Base-by-base conservation (phyloP, 2,888 invertebrate genomes). In the Meteorus cinctellus region DNA sequence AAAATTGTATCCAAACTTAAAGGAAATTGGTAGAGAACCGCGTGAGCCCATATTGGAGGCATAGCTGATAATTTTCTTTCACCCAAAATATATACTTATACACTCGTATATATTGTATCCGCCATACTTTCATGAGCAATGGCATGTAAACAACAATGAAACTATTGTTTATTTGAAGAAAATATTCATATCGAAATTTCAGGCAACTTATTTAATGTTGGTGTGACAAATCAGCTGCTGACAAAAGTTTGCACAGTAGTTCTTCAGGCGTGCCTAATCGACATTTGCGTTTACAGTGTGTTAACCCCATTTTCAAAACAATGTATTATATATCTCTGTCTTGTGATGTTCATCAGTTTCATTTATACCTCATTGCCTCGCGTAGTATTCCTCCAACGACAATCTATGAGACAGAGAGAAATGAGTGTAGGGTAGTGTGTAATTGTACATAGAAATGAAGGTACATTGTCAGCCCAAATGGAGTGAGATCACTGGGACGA, bases 1-100 rank as follows among this genome's bases (percentile, higher is more conserved):
- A 0, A 94, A 94, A 78, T 88, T 97, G 2, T 97, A 97, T 90
- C 92, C 94, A 0, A 95, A 96, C 82, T 89, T 96, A 62, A 92
- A 92, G 80, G 88, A 89, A 72, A 90, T 90, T 12, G 90, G 90
- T n/a, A 82, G 91, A 51, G 90, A 89, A 68, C 89, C 90, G 1
- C 88, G 91, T 71, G 90, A 89, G 60, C 82, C 89, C 4, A 86
- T 88, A 27, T 68, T 89, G 27, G 89, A 89, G 31, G 86, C 86
- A 68, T 89, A 78, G 24, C 24, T 24, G 86, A 74, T 55, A 60
- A 65, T 70, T 10, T 6, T 41, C 55, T 24, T 34, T 16, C n/a
- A 19, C 2, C n/a, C 16, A 24, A 19, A 6, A 24, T 55, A 24
- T 19, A 19, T 19, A 19, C 8, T 2, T 8, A 55, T 55, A 24